Base-by-base conservation (phyloP, 1,140 invertebrate species). In the Archivesica marissinica region DNA sequence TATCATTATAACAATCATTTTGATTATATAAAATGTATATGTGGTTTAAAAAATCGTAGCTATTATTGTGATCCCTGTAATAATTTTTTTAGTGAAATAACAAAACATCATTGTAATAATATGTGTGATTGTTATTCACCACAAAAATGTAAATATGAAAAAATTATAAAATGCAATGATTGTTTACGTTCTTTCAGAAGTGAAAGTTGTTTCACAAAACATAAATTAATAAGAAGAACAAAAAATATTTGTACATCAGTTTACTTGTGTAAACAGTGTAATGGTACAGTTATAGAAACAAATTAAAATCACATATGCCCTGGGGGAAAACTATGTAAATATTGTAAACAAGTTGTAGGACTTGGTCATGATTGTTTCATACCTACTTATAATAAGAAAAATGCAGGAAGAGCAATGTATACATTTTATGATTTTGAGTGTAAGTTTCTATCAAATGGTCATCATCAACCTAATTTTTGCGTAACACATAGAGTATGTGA, bases 401-500 rank as follows among this genome's bases (percentile, higher is more conserved):
- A 74, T 30, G 11, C 2, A 4, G 35, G 25, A 2, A 50, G 52
- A 20, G 15, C 39, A 50, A 30, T 13, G 56, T 59, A 30, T 4
- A 2, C 52, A 15, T 47, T 74, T 23, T 74, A 44, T 30, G 70
- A 44, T 30, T 74, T 74, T 50, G 44, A 74, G 7, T 74, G 70
- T 50, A n/a, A n/a, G n/a, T n/a, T n/a, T n/a, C n/a, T n/a, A n/a
- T n/a, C n/a, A n/a, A n/a, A n/a, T n/a, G n/a, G n/a, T n/a, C n/a
- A n/a, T n/a, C n/a, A n/a, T n/a, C n/a, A n/a, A n/a, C n/a, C n/a
- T n/a, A n/a, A n/a, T n/a, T n/a, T n/a, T n/a, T n/a, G n/a, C n/a
- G n/a, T n/a, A n/a, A n/a, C n/a, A n/a, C n/a, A n/a, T n/a, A n/a
- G n/a, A n/a, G n/a, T n/a, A n/a, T n/a, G n/a, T n/a, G n/a, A n/a